Evolutionary conservation across 1,140 invertebrate genomes (phyloP), one percentile per base, ranked within the genome.

Genomic region (Pissodes strobi): DNA sequence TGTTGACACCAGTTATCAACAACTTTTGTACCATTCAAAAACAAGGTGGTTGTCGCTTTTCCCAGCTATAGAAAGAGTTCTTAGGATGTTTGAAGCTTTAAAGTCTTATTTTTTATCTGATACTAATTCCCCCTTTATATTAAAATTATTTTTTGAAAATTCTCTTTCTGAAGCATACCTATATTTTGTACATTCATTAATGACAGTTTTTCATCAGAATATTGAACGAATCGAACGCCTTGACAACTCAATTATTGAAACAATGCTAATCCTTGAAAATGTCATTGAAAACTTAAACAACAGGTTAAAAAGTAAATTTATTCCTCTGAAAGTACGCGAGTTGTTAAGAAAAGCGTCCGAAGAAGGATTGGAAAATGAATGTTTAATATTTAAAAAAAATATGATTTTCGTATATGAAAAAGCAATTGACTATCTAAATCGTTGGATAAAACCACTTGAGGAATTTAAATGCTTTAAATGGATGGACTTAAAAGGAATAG

Each of bases 121-220:
- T 19, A 34, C 48, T 38, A 59, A 48, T 13, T 34, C 52, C 18
- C 66, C 62, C 25, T 18, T 49, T 38, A 10, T 68, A 41, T 46
- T 68, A 13, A 66, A 66, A 59, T n/a, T 23, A 22, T 65, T 66
- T 66, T 68, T 65, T 38, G 45, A 59, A 66, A 52, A 68, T 43
- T 19, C 19, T n/a, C 30, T 66, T 18, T 46, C 62, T 6, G 62
- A 66, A 43, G 43, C 53, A 18, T 67, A 66, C 25, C 27, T 66
- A n/a, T 60, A 22, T 41, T 34, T 68, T 22, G 23, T 60, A 9
- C 66, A 66, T 30, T 68, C 66, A 6, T 48, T 51, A 17, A 66
- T 68, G 62, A 9, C 22, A 18, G 19, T 51, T 3, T 39, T 68
- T 37, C 62, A 68, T 19, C 4, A 9, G 23, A 64, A 59, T 30